These are phyloP conservation scores for Eurystomus gularis DNA, from an alignment of 2,113 vertebrate species.

Conservation along the genomic window DNA sequence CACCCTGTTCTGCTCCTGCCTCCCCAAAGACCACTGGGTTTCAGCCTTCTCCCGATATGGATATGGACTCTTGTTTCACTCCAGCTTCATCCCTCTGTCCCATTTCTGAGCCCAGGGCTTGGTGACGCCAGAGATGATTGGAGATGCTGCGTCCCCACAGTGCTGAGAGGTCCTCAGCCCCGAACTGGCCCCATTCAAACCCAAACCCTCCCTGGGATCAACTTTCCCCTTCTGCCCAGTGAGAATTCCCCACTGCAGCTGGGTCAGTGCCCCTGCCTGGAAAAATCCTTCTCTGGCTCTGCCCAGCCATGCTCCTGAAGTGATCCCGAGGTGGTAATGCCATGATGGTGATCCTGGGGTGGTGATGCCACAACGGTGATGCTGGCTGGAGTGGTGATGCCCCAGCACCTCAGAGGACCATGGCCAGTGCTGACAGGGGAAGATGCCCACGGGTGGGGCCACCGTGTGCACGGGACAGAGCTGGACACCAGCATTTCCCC, in stretches of 20 bases:
- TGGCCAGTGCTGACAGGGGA: accelerated
- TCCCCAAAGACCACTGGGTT: not conserved
- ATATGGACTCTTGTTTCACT: not conserved
- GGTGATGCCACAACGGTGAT: not conserved
- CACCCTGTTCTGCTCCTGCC: not conserved
- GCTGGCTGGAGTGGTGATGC: not conserved
- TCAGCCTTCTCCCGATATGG: not conserved
- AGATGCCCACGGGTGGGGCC: not conserved
- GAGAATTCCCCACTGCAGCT: not conserved
- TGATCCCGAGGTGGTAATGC: not conserved
- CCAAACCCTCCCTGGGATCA: not conserved
- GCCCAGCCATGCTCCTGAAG: not conserved
- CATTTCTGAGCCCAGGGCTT: not conserved
- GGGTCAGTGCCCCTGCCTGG: accelerated
- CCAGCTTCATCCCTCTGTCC: not conserved
- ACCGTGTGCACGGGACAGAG: accelerated
- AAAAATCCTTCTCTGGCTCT: not conserved
- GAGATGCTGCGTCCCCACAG: accelerated
- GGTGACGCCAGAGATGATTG: not conserved
- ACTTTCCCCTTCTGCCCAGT: not conserved
- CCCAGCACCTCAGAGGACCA: accelerated
- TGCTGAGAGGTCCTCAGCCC: not conserved
- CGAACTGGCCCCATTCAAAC: accelerated
- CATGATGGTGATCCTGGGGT: not conserved
- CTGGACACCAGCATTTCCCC: not conserved